These are phyloP conservation scores for Coccyzus lansbergi DNA, from an alignment of 2,797 vertebrate species.

Conservation along the genomic window DNA sequence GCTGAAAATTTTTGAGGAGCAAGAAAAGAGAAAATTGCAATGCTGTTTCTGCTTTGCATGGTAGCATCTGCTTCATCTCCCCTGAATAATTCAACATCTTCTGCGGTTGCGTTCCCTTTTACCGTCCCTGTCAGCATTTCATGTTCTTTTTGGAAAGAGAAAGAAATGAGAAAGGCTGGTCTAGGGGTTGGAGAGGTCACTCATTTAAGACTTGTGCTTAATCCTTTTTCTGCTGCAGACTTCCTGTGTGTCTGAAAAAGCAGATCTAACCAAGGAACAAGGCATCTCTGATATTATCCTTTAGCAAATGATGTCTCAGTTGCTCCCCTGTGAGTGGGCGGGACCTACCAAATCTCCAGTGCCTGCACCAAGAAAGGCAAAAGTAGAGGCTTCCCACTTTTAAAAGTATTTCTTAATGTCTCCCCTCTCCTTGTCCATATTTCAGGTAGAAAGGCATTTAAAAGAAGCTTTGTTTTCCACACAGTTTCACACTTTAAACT, in stretches of 20 bases:
- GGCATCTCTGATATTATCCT: background rate
- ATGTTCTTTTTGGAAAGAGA: background rate
- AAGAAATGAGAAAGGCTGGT: background rate
- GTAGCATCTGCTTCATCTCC: background rate
- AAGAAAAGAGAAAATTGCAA: background rate
- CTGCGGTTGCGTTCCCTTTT: background rate
- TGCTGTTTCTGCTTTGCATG: background rate
- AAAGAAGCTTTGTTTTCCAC: background rate
- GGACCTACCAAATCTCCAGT: background rate
- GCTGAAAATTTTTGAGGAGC: background rate
- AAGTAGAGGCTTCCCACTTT: background rate
- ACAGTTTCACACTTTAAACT: background rate
- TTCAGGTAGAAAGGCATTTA: background rate
- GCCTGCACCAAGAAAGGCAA: background rate
- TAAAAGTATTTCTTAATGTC: background rate
- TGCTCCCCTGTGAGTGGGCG: background rate
- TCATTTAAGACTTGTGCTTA: constrained; percentile 7
- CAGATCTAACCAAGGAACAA: background rate
- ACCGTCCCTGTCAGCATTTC: rapidly evolving
- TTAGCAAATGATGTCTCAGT: background rate
- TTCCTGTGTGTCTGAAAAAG: constrained; percentile 42
- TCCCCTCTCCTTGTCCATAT: rapidly evolving
- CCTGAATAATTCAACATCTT: background rate
- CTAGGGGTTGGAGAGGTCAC: constrained; percentile 4
- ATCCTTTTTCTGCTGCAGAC: constrained; percentile 22